Evolutionary conservation across 2,113 vertebrate genomes (phyloP), one percentile per base, ranked within the genome.

Genomic region (Octodon degus): DNA sequence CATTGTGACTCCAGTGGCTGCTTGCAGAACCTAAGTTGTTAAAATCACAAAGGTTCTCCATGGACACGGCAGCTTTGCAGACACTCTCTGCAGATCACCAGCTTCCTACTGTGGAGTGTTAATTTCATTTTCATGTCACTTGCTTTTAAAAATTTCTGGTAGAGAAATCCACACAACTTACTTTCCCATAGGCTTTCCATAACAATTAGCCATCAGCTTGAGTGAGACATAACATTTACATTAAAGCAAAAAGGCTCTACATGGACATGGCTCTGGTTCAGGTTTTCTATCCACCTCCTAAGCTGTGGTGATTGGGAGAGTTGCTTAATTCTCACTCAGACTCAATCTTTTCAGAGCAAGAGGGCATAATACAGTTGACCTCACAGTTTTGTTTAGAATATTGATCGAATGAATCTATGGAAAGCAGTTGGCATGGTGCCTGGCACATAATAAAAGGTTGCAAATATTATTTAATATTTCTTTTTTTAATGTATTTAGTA

Each of bases 1-100:
- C 2, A 0, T 20, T 55, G 37, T 8, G 32, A 94, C 20, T 12
- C 77, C 47, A 37, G 24, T 2, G n/a, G 1, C 22, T 7, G n/a
- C 0, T 22, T 7, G 11, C 0, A 47, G 53, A 81, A 50, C 8
- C 4, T 32, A 27, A 5, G 0, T 0, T 11, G 0, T 1, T n/a
- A 37, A 70, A 80, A 43, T 43, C 84, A 58, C 40, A 62, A 14
- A n/a, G 12, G 37, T 79, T 65, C 72, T 40, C 8, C 2, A 2
- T 4, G 53, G 50, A 27, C 10, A 1, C 0, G 25, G 43, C 22
- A 16, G 5, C 62, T 16, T 7, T 25, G 53, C n/a, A 47, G 30
- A 14, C 34, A 11, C 1, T 0, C 19, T 7, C 13, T 19, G 70
- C 20, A 34, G 79, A 50, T 70, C 86, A 47, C 1, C 3, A 7